phyloP scores from a whole-genome alignment of 2,113 vertebrate genomes.

The Brachyhypopomus gauderio region DNA sequence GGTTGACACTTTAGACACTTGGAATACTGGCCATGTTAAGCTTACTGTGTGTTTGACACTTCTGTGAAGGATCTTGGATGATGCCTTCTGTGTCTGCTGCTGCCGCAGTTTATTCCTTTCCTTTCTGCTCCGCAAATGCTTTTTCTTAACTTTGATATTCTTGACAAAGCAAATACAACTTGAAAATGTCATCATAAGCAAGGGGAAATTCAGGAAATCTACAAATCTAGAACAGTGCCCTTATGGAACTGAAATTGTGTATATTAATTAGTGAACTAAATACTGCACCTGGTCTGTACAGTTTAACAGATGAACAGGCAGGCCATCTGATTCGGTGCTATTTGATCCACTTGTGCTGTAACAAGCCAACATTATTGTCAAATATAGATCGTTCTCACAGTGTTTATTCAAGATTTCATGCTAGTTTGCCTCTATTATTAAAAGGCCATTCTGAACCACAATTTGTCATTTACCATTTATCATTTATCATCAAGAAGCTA shows the following conservation, averaged over 20 bases:
- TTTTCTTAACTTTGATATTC: slow-evolving; percentile 68
- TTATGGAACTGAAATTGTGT: not conserved
- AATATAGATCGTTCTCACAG: not conserved
- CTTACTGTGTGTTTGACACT: slow-evolving; percentile 51
- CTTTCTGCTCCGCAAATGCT: slow-evolving; percentile 71
- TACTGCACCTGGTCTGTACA: slow-evolving; percentile 50
- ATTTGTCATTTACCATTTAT: not conserved
- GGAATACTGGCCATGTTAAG: not conserved
- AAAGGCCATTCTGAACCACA: not conserved
- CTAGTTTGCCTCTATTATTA: not conserved
- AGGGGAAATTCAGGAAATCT: not conserved
- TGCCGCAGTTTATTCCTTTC: slow-evolving; percentile 69
- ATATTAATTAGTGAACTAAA: not conserved
- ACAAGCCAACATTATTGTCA: slow-evolving; percentile 37
- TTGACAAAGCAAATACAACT: slow-evolving; percentile 11
- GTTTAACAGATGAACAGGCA: slow-evolving; percentile 70
- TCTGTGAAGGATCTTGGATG: slow-evolving; percentile 42
- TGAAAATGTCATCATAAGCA: not conserved
- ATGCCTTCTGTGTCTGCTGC: slow-evolving; percentile 31
- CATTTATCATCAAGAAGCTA: not conserved
- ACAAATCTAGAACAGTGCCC: not conserved
- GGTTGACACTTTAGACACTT: not conserved
- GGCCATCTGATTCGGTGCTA: slow-evolving; percentile 84
- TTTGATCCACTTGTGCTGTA: slow-evolving; percentile 87
- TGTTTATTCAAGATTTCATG: not conserved